Conservation (phyloP, 1,140 invertebrate species). For the Ylistrum balloti region DNA sequence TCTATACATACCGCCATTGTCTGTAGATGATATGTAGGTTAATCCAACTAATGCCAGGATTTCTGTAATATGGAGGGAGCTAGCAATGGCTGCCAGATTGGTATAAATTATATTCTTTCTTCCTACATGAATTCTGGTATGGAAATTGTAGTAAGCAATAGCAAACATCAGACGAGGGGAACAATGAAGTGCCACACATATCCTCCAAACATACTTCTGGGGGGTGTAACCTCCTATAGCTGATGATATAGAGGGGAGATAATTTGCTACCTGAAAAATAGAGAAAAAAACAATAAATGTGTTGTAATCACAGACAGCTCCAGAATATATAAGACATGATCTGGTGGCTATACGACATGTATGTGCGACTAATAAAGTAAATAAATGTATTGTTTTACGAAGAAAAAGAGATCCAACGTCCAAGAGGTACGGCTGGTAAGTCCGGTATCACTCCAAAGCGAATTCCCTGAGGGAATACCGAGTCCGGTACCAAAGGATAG, state of each 20-base stretch:
- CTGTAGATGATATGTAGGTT: slow-evolving; percentile 93
- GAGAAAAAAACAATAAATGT: neutral
- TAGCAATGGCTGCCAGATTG: slow-evolving; percentile 87
- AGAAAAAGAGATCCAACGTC: no score
- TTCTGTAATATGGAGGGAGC: slow-evolving; percentile 91
- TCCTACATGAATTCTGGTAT: slow-evolving; percentile 83
- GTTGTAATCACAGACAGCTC: neutral
- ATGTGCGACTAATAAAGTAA: no score
- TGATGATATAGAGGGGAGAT: slow-evolving; percentile 96
- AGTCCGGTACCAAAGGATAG: no score
- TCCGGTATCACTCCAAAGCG: no score
- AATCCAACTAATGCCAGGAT: slow-evolving; percentile 91
- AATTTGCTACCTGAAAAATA: slow-evolving; percentile 89
- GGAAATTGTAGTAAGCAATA: slow-evolving; percentile 88
- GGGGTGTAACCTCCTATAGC: slow-evolving; percentile 96
- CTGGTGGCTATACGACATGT: no score
- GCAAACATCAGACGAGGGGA: slow-evolving; percentile 92
- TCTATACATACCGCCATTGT: slow-evolving; percentile 90
- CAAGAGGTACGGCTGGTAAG: no score
- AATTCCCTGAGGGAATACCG: no score
- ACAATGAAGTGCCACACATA: slow-evolving; percentile 94
- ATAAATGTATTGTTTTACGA: no score
- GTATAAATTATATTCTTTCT: slow-evolving; percentile 84
- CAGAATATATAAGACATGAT: no score
- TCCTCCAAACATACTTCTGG: slow-evolving; percentile 95